Evolutionary conservation across 2,888 invertebrate genomes (phyloP), one percentile per base, ranked within the genome.

Genomic region (Acleris holmiana): DNA sequence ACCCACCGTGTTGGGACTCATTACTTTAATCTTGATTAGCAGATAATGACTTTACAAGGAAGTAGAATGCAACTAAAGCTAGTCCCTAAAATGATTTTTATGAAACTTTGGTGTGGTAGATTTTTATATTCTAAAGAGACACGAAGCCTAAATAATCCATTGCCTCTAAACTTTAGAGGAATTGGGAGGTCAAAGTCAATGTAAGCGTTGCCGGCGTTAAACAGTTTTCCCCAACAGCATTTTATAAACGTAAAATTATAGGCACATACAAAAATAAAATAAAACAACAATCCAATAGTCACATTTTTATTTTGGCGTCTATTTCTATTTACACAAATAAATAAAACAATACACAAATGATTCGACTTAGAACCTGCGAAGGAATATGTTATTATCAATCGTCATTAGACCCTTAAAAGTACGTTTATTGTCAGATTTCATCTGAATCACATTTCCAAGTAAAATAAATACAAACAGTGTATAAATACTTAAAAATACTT

Each of bases 401-500:
- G 51, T 58, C 19, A 47, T 58, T 53, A 53, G 60, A 35, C 60
- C 55, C 60, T 65, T 65, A 65, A 53, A 50, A 60, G 49, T 65
- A 65, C 59, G 50, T 60, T 78, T 83, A 80, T 80, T 80, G 77
- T 80, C 83, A 84, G 83, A 85, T 83, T 80, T 71, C 51, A 84
- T 84, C 84, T 80, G 81, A 78, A 70, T 67, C 60, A 69, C 66
- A 67, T 55, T 54, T 63, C 68, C 65, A 70, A 55, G 58, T 35
- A 66, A 63, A 56, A 61, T 61, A 35, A 35, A 35, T 35, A 35
- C 13, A 35, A 35, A 35, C 13, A 35, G 4, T 13, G 35, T 35
- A 58, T 61, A 59, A 53, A 53, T 53, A 53, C 53, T 21, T 55
- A 55, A 5, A 25, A 57, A 57, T 57, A 57, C 56, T 47, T 55